Conservation (phyloP, 2,888 invertebrate species). For the Eupithecia exiguata region DNA sequence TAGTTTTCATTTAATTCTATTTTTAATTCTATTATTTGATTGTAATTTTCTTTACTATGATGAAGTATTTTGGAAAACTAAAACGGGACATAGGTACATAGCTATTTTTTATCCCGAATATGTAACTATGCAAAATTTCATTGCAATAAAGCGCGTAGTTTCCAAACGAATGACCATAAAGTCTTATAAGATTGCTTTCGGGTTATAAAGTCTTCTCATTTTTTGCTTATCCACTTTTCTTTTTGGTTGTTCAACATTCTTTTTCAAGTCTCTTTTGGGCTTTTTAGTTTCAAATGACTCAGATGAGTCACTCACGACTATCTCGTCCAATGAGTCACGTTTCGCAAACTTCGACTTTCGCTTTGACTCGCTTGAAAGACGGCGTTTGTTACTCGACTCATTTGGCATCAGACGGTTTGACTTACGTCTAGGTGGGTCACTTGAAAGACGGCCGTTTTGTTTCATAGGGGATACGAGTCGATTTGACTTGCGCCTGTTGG, state of each 20-base stretch:
- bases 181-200: background rate
- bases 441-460: background rate
- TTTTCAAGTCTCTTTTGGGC: background rate
- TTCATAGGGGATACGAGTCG: background rate
- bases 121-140: too few relatives aligned
- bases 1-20: too few relatives aligned
- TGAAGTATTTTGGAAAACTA: too few relatives aligned
- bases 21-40: too few relatives aligned
- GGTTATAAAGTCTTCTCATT: slow-evolving; percentile 1
- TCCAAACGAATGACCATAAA: too few relatives aligned
- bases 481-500: slow-evolving; percentile 4
- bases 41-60: too few relatives aligned
- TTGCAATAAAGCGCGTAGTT: too few relatives aligned
- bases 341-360: background rate
- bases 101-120: too few relatives aligned
- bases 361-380: background rate
- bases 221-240: background rate
- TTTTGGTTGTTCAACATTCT: background rate
- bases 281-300: slow-evolving; percentile 1
- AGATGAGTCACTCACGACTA: slow-evolving; percentile 3
- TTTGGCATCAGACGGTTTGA: background rate
- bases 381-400: background rate
- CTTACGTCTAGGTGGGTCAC: background rate
- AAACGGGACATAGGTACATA: too few relatives aligned
- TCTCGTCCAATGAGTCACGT: background rate